Evolutionary conservation across 2,888 invertebrate species (phyloP), one percentile per base, ranked within the genome.

Genomic region (Malthinus flaveolus): DNA sequence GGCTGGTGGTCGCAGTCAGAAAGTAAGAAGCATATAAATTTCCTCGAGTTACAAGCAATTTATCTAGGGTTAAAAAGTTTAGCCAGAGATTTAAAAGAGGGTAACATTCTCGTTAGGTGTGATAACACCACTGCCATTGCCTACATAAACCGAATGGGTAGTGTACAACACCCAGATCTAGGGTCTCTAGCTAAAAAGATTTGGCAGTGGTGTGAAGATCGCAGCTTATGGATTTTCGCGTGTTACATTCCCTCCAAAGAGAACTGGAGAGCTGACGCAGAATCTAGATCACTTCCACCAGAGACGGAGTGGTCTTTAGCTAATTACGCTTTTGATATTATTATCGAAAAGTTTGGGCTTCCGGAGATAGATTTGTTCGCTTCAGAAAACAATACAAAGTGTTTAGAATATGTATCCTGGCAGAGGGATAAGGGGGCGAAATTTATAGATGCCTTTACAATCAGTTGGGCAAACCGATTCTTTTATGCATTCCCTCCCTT

Each of bases 1-100:
- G 68, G 69, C 1, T 56, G 44, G 6, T 70, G 68, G 68, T 47
- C 52, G 12, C 36, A 56, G 1, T 12, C 13, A 11, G 67, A 67
- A 13, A 32, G 32, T n/a, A 23, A 11, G 5, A 10, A 34, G 1
- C 67, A 68, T 36, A 67, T 67, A 11, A 65, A 68, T 50, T 56
- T 49, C 33, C 54, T 66, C 36, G 70, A 70, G 54, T 46, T 70
- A 33, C 42, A 52, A 36, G 66, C 69, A 8, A 65, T 59, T 12
- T 66, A 63, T 56, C 60, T 62, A 31, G 65, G 57, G 9, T 49
- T 70, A 33, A 66, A 67, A 63, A n/a, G n/a, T n/a, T n/a, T 70
- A 49, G 66, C 67, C 23, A 51, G 59, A 42, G 32, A 62, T 15
- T 11, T 45, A 23, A 44, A 55, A n/a, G n/a, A n/a, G 15, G 62